Percentiles rank a stretch among this genome's conserved stretches.
phyloP scores from a whole-genome alignment of 2,113 vertebrate genomes.

The Recurvirostra avosetta region DNA sequence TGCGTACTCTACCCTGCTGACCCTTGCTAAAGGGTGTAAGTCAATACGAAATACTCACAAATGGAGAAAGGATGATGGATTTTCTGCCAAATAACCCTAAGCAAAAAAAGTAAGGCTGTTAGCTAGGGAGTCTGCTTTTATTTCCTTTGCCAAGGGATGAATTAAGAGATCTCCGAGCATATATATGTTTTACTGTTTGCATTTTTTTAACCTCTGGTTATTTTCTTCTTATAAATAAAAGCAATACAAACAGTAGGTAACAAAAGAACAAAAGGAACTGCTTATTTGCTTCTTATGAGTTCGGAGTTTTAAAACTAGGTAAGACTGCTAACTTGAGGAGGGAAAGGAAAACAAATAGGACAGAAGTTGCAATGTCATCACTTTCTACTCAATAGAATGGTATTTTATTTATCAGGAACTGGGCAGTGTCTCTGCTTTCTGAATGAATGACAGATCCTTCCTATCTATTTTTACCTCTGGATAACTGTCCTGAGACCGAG shows the following conservation, averaged over 20 bases:
- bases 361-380: not conserved
- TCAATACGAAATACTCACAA: conserved; percentile 31
- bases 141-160: conserved; percentile 31
- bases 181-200: not conserved
- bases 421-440: not conserved
- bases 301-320: not conserved
- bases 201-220: not conserved
- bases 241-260: not conserved
- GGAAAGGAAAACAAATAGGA: not conserved
- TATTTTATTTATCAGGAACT: conserved; percentile 4
- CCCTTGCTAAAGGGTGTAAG: conserved; percentile 28
- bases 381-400: not conserved
- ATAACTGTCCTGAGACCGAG: not conserved
- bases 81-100: conserved; percentile 54
- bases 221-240: not conserved
- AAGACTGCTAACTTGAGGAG: not conserved
- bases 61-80: conserved; percentile 37
- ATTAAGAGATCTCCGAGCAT: conserved; percentile 1
- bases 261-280: not conserved
- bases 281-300: not conserved
- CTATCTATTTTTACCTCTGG: conserved; percentile 23
- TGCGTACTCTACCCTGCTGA: conserved; percentile 13
- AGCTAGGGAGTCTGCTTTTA: not conserved
- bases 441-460: conserved; percentile 2
- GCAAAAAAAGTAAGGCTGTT: not conserved